Base-by-base conservation (phyloP, 2,113 vertebrate species). In the Tor tambroides region DNA sequence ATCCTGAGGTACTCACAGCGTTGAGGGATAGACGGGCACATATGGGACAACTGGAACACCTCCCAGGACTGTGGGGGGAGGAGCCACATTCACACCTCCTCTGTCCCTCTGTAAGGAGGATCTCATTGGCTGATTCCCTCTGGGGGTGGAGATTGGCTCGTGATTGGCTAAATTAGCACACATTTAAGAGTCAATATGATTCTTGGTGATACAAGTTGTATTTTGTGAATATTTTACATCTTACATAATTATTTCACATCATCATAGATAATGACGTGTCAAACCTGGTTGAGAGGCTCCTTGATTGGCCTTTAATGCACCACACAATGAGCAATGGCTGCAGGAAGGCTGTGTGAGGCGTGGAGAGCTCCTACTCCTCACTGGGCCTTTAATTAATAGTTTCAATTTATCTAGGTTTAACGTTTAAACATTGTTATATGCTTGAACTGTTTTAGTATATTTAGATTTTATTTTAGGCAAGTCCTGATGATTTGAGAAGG, bases 11-110 rank as follows among this genome's bases (percentile, higher is more conserved):
- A 91, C 94, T 94, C 86, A 95, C 95, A 94, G 85, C 15, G 94
- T 90, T 28, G 96, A 3, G 7, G 95, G 76, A 1, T 87, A 91
- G 1, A 93, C 94, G 59, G 96, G 93, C 90, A 95, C 80, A 54
- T 93, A 54, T 0, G 95, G 95, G 43, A 96, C 41, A 0, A 94
- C 79, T 0, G 95, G 89, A 32, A 95, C 49, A 59, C 92, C 94
- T 90, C 92, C 9, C 1, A 94, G 23, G 30, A 93, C 43, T n/a
- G 93, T 87, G n/a, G 87, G 69, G 0, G 93, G 86, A 1, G 87
- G 54, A 2, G 91, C 82, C 88, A 94, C 56, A 67, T 93, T 94
- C 92, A 87, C 59, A 28, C 85, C 84, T 51, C 78, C 77, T 19
- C 4, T 35, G 0, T 80, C 75, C 79, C 77, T 28, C 41, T 82